Evolutionary conservation across 2,888 invertebrate genomes (phyloP).

Genomic region (Liodrosophila aerea): DNA sequence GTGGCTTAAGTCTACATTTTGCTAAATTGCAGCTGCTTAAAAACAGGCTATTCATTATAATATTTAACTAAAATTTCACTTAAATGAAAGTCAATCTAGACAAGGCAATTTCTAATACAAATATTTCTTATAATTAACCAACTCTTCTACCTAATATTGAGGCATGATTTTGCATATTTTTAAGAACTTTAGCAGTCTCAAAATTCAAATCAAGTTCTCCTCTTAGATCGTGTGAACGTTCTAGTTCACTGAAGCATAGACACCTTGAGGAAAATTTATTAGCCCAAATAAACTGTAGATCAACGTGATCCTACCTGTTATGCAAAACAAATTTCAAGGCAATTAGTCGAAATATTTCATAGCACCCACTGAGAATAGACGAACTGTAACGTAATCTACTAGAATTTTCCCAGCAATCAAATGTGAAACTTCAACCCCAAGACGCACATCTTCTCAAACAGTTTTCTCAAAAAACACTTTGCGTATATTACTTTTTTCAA

Average conservation of each 20-base stretch:
- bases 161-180: too few relatives aligned
- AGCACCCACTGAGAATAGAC: constrained; percentile 38
- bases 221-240: constrained; percentile 9
- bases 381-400: constrained; percentile 43
- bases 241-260: background rate
- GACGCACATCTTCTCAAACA: constrained; percentile 34
- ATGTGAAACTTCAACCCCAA: constrained; percentile 3
- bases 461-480: constrained; percentile 48
- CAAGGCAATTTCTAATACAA: too few relatives aligned
- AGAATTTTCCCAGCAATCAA: constrained; percentile 50
- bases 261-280: constrained; percentile 3
- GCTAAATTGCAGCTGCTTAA: too few relatives aligned
- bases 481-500: constrained; percentile 66
- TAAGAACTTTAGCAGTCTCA: too few relatives aligned
- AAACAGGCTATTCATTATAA: too few relatives aligned
- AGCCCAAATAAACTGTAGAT: constrained; percentile 3
- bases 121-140: too few relatives aligned
- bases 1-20: too few relatives aligned
- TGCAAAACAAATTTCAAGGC: constrained; percentile 24
- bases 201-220: too few relatives aligned
- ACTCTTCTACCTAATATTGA: too few relatives aligned
- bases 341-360: constrained; percentile 42
- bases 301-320: background rate
- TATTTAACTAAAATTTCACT: too few relatives aligned
- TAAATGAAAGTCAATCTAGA: too few relatives aligned